Evolutionary conservation across 53 echinoderm and acorn worm genomes (phyloP), one percentile per base, ranked within the genome.

Genomic region (Crossaster papposus): DNA sequence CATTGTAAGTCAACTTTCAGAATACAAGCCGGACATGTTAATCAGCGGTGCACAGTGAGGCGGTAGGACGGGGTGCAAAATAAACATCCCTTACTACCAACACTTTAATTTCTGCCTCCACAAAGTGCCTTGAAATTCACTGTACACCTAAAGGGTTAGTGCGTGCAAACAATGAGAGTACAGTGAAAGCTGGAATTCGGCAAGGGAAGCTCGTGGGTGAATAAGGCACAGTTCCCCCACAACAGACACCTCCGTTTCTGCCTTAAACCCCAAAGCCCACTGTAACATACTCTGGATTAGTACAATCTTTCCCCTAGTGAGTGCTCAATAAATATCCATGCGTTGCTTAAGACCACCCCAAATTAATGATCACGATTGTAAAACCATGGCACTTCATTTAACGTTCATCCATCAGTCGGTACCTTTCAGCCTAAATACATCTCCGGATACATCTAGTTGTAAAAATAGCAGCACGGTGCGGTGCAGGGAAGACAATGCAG

Each of bases 351-450:
- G 14, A 30, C 37, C 65, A 22, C 37, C 38, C 32, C 20, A 36
- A 14, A 17, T 82, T 82, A 82, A 29, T 82, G 68, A 68, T 44
- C 44, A n/a, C 33, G 51, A 18, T 22, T n/a, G 36, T 64, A 68
- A 36, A 65, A 68, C 11, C 30, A 14, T 35, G 70, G 6, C 15
- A 35, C 17, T 73, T 30, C 68, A 4, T 68, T 68, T 26, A 13
- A 17, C 11, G 65, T 38, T 70, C 53, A n/a, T 85, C 54, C 53
- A n/a, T 85, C 54, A 73, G 33, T 18, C 20, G 85, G 85, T 85
- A 85, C 85, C 85, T 85, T 85, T 85, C 9, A 72, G 85, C 85
- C 85, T 85, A 65, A 72, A 85, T 31, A 85, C 53, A 85, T 85
- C 85, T 72, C 85, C 85, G 72, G 52, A 73, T 9, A 44, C 44